A percentile compares a stretch with the other conserved stretches of the same genome.
Conservation (phyloP, 2,797 vertebrate species). For the Hapalemur alaotrensis region DNA sequence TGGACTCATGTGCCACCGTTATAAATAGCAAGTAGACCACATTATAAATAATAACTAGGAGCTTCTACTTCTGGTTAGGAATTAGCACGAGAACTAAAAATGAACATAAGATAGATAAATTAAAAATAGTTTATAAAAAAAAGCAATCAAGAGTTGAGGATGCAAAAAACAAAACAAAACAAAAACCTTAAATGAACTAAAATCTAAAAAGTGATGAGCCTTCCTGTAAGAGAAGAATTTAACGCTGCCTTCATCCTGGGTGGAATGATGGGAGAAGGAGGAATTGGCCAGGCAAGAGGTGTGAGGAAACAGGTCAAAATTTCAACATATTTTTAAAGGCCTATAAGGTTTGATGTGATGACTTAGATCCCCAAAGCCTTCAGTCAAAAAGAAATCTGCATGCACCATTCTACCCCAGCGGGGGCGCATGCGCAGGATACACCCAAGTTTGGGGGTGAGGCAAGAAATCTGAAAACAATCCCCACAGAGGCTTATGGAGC, state of each 20-base stretch:
- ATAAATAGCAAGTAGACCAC: neutral
- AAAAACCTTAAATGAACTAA: neutral
- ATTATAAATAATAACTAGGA: neutral
- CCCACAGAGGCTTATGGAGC: neutral
- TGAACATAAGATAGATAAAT: neutral
- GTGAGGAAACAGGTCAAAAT: neutral
- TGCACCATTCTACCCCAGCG: neutral
- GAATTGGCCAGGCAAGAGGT: neutral
- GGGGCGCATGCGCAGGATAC: neutral
- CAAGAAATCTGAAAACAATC: neutral
- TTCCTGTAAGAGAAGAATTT: neutral
- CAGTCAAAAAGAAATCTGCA: neutral
- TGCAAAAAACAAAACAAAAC: neutral
- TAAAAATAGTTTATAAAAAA: neutral
- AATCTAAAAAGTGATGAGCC: neutral
- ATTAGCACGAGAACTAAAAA: neutral
- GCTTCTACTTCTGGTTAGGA: neutral
- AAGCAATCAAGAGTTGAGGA: neutral
- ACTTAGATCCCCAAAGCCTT: neutral
- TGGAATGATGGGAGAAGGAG: neutral
- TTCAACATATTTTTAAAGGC: neutral
- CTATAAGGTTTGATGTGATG: too few relatives aligned
- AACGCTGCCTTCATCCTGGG: too few relatives aligned
- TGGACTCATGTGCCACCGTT: neutral
- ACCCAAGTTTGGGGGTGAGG: rapidly evolving